phyloP scores from a whole-genome alignment of 1,140 invertebrate species.

The Drosophila varians region DNA sequence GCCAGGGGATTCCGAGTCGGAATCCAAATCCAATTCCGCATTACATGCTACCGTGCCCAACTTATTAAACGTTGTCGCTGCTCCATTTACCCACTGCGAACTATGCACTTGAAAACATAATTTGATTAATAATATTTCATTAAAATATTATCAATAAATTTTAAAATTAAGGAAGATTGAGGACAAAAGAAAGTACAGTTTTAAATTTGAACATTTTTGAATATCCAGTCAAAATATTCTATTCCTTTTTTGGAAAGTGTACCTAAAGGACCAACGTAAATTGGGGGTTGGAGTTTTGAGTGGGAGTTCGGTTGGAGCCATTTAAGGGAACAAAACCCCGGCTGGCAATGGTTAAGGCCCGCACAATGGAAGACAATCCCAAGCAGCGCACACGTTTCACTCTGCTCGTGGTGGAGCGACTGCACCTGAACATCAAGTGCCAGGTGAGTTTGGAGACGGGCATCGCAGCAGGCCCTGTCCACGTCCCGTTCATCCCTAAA shows the following conservation, averaged over 20 bases:
- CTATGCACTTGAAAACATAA: conserved; percentile 10
- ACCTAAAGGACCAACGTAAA: conserved; percentile 1
- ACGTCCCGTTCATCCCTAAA: neutral
- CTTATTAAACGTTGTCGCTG: conserved; percentile 81
- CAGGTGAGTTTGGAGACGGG: conserved; percentile 49
- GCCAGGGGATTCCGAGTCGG: conserved; percentile 23
- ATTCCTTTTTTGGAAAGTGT: neutral
- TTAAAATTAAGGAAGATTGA: no score
- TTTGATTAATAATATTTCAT: neutral
- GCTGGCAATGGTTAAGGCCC: conserved; percentile 32
- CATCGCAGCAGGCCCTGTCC: conserved; percentile 25
- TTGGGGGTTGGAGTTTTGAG: conserved; percentile 13
- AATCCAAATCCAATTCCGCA: conserved; percentile 78
- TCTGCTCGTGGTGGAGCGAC: conserved; percentile 61
- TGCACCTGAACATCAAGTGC: conserved; percentile 57
- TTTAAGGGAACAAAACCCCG: conserved; percentile 54
- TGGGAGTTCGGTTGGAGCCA: conserved; percentile 19
- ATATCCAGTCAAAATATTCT: no score
- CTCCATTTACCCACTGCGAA: conserved; percentile 75
- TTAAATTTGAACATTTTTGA: no score
- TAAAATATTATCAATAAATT: neutral
- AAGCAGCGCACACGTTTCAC: conserved; percentile 61
- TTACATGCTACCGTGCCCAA: conserved; percentile 76
- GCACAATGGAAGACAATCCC: conserved; percentile 68
- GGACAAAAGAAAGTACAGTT: no score